Evolutionary conservation across 2,113 vertebrate species (phyloP).

Genomic region (Crotalus helleri): DNA sequence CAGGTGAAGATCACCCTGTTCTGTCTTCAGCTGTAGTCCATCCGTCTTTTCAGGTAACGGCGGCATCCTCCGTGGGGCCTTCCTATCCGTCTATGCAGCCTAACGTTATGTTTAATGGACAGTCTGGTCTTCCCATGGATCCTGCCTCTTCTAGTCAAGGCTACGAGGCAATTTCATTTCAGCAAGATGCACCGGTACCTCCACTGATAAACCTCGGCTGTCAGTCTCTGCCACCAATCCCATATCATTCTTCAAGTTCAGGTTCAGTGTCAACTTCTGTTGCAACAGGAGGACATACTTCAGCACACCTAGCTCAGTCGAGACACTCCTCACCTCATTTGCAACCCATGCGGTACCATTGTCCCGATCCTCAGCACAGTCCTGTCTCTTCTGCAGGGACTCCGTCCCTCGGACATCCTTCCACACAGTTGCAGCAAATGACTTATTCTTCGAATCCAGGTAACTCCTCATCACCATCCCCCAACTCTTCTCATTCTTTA

Average conservation of each 20-base stretch:
- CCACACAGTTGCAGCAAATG: conserved; percentile 83
- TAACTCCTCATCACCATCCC: conserved; percentile 81
- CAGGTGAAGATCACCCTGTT: conserved; percentile 83
- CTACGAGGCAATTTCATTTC: conserved; percentile 86
- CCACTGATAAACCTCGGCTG: conserved; percentile 82
- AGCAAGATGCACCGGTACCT: conserved; percentile 76
- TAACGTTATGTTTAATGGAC: conserved; percentile 83
- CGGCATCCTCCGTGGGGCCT: conserved; percentile 74
- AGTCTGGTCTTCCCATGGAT: conserved; percentile 82
- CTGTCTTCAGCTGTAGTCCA: conserved; percentile 73
- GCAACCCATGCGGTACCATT: conserved; percentile 80
- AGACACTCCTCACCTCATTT: conserved; percentile 77
- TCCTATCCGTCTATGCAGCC: conserved; percentile 88
- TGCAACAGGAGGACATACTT: conserved; percentile 73
- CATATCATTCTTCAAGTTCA: conserved; percentile 81
- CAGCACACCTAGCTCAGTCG: conserved; percentile 73
- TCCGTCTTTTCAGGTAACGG: conserved; percentile 81
- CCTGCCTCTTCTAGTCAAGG: conserved; percentile 75
- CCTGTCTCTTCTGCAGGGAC: conserved; percentile 70
- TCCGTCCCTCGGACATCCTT: conserved; percentile 77
- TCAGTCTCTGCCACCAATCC: conserved; percentile 74
- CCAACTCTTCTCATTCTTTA: conserved; percentile 78
- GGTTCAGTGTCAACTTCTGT: conserved; percentile 66
- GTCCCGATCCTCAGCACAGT: conserved; percentile 74
- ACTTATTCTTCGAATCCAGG: conserved; percentile 81